A percentile compares a stretch with the other conserved stretches of the same genome.
Conservation (phyloP, 2,797 vertebrate species). For the Oreochromis mossambicus region DNA sequence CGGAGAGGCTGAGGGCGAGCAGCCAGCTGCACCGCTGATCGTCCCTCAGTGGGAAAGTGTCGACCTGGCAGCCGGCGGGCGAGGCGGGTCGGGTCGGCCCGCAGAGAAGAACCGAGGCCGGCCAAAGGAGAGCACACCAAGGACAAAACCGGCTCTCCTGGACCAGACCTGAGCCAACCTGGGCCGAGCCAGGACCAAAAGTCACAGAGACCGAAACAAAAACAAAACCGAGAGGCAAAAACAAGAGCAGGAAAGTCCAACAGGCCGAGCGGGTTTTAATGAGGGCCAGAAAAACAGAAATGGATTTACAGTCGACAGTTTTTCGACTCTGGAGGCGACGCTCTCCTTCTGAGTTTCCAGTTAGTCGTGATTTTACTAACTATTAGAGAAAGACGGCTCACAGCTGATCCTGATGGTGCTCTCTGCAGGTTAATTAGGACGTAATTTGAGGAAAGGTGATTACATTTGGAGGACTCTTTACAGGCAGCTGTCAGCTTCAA, state of each 20-base stretch:
- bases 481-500: neutral
- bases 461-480: neutral
- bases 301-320: neutral
- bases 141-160: conserved; percentile 29
- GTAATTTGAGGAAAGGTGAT: neutral
- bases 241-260: neutral
- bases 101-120: conserved; percentile 12
- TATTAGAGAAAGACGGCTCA: neutral
- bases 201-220: neutral
- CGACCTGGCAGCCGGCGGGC: conserved; percentile 25
- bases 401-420: neutral
- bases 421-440: neutral
- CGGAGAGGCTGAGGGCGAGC: neutral
- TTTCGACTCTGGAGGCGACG: neutral
- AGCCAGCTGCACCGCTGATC: conserved; percentile 22
- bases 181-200: neutral
- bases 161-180: conserved; percentile 18
- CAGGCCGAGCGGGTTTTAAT: neutral
- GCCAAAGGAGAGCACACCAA: conserved; percentile 50
- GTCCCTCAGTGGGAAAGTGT: conserved; percentile 39
- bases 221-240: neutral
- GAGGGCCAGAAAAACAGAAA: neutral
- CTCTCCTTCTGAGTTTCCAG: neutral
- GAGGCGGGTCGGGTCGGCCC: conserved; percentile 17
- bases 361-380: neutral